These are phyloP conservation scores for Brachionus calyciflorus DNA, from an alignment of 1,140 invertebrate species.

Conservation along the genomic window DNA sequence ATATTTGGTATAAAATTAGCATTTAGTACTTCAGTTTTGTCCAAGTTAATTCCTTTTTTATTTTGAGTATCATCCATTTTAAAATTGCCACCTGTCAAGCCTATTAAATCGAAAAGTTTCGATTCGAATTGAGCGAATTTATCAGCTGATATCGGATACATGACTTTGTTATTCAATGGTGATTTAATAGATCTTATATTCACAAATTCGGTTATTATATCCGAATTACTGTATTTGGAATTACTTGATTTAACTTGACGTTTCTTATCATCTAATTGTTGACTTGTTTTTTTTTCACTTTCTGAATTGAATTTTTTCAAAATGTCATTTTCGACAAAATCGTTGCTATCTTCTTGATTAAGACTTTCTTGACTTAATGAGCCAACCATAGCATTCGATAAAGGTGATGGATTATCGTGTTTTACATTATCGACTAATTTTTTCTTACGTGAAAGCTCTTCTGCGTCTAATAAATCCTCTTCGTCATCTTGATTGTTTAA, in stretches of 20 bases:
- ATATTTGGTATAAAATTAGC: slow-evolving; percentile 19
- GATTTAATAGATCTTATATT: slow-evolving; percentile 37
- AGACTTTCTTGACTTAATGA: not conserved
- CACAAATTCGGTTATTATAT: slow-evolving; percentile 31
- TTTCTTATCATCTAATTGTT: slow-evolving; percentile 19
- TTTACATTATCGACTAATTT: slow-evolving; percentile 6
- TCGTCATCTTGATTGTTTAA: not conserved
- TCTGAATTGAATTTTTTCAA: not conserved
- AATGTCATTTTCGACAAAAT: slow-evolving; percentile 21
- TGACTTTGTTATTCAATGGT: not conserved
- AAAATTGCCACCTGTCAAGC: not conserved
- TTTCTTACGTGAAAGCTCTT: slow-evolving; percentile 26
- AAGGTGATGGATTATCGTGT: not conserved
- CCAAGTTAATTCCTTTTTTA: not conserved
- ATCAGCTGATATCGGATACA: slow-evolving; percentile 30
- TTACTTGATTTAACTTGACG: slow-evolving; percentile 6
- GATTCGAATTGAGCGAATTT: slow-evolving; percentile 36
- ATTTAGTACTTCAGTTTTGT: not conserved
- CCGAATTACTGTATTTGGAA: slow-evolving; percentile 32
- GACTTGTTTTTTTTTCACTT: not conserved
- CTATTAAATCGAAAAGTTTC: slow-evolving; percentile 18
- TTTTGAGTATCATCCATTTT: not conserved
- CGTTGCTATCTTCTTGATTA: slow-evolving; percentile 9
- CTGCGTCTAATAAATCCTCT: slow-evolving; percentile 6
- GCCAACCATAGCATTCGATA: not conserved